A percentile compares a stretch with the other conserved stretches of the same genome.
Evolutionary conservation across 1,140 invertebrate species (phyloP).

Genomic region (Pristionchus pacificus): DNA sequence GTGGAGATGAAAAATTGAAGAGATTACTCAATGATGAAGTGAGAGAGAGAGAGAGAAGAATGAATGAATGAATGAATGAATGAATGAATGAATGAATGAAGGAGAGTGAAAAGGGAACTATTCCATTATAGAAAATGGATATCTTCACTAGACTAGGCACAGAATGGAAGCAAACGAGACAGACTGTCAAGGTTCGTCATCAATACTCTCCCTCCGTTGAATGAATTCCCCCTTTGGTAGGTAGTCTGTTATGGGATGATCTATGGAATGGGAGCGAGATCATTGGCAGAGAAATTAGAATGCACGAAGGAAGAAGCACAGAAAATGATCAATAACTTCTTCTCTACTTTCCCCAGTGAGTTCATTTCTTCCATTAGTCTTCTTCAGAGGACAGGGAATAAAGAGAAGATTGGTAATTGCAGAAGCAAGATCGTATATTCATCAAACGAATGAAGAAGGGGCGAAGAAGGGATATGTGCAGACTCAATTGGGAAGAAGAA

Average conservation of each 20-base stretch:
- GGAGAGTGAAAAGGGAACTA: constrained; percentile 69
- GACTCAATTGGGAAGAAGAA: constrained; percentile 75
- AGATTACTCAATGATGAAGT: constrained; percentile 68
- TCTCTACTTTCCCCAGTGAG: constrained; percentile 72
- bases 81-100: too few species aligned
- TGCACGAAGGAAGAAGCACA: constrained; percentile 76
- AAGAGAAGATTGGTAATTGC: too few species aligned
- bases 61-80: constrained; percentile 79
- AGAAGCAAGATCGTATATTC: constrained; percentile 67
- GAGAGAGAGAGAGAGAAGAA: constrained; percentile 79
- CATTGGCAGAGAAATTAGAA: constrained; percentile 75
- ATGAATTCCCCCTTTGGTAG: too few species aligned
- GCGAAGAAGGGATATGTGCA: constrained; percentile 72
- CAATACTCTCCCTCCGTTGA: neutral
- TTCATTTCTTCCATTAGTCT: neutral
- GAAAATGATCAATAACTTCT: constrained; percentile 76
- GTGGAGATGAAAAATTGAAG: constrained; percentile 71
- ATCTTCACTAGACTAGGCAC: constrained; percentile 13
- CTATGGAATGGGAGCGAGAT: constrained; percentile 88
- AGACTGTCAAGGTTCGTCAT: constrained; percentile 18
- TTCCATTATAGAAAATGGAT: constrained; percentile 6
- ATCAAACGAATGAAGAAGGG: constrained; percentile 69
- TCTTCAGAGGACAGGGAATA: too few species aligned
- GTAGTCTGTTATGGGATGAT: constrained; percentile 88
- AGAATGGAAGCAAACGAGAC: constrained; percentile 13